Evolutionary conservation across 2,113 vertebrate genomes (phyloP).

Genomic region (Tetrax tetrax): DNA sequence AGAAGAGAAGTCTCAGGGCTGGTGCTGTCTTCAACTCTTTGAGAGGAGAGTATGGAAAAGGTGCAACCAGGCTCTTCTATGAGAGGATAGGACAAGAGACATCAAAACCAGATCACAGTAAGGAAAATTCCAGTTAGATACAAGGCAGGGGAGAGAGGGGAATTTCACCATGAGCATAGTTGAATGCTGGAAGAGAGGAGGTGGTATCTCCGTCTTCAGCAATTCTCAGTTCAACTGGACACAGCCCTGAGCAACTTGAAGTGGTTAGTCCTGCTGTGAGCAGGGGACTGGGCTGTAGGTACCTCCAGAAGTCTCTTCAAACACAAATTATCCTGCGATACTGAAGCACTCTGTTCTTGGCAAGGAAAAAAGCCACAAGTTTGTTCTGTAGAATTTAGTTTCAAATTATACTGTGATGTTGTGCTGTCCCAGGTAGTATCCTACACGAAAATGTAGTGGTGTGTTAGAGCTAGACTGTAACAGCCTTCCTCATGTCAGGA

Average conservation of each 20-base stretch:
- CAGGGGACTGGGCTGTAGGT: background rate
- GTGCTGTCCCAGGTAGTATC: background rate
- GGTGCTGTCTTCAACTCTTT: background rate
- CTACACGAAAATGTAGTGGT: no score
- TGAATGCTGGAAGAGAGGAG: background rate
- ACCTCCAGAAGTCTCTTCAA: background rate
- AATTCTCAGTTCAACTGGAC: background rate
- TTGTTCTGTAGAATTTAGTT: background rate
- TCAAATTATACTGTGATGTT: rapidly evolving
- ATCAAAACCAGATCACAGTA: background rate
- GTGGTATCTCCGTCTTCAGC: background rate
- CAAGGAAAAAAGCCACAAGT: background rate
- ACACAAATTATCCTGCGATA: background rate
- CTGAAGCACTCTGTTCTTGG: background rate
- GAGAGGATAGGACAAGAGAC: background rate
- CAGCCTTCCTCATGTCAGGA: rapidly evolving
- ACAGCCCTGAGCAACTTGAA: background rate
- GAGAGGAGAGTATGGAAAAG: background rate
- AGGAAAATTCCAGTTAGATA: background rate
- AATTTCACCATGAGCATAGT: background rate
- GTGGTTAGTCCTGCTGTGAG: background rate
- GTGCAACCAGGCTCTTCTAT: background rate
- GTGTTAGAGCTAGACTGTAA: background rate
- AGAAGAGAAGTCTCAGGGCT: background rate
- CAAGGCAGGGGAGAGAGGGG: background rate